Percentiles rank a stretch among this genome's conserved stretches.
These are phyloP conservation scores for Eristalis tenax DNA, from an alignment of 2,888 invertebrate genomes.

Conservation along the genomic window DNA sequence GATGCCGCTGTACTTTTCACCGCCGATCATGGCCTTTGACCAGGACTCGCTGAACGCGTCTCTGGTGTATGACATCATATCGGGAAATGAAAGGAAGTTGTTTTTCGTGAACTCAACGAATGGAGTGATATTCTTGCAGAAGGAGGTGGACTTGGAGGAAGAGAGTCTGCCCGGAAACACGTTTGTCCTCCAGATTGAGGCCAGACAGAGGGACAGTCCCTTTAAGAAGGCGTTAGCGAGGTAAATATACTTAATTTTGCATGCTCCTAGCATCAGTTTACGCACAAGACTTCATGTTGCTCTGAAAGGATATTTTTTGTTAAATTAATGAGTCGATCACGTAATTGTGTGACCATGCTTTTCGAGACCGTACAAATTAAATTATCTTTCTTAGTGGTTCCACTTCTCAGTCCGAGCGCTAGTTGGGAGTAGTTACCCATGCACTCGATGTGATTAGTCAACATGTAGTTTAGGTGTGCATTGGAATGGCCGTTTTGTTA, in stretches of 20 bases:
- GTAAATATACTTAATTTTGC: slow-evolving; percentile 70
- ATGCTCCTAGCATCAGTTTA: no score
- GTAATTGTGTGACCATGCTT: no score
- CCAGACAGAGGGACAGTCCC: slow-evolving; percentile 89
- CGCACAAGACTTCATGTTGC: neutral
- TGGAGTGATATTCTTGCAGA: slow-evolving; percentile 89
- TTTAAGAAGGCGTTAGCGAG: slow-evolving; percentile 87
- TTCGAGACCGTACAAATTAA: no score
- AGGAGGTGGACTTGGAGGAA: slow-evolving; percentile 90
- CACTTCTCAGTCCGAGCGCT: no score
- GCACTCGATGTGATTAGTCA: no score
- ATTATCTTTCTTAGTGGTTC: no score
- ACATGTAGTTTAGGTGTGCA: no score
- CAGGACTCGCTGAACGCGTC: slow-evolving; percentile 90
- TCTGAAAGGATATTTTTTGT: neutral
- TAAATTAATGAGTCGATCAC: no score
- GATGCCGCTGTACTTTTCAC: slow-evolving; percentile 86
- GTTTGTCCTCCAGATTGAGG: slow-evolving; percentile 89
- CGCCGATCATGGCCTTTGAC: slow-evolving; percentile 89
- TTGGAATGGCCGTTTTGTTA: no score
- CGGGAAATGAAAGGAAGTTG: slow-evolving; percentile 89
- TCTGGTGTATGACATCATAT: slow-evolving; percentile 89
- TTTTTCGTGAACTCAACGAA: slow-evolving; percentile 89
- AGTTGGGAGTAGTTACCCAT: no score
- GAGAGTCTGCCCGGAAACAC: slow-evolving; percentile 88